Evolutionary conservation across 1,140 invertebrate genomes (phyloP), one percentile per base, ranked within the genome.

Genomic region (Saccostrea cuccullata): DNA sequence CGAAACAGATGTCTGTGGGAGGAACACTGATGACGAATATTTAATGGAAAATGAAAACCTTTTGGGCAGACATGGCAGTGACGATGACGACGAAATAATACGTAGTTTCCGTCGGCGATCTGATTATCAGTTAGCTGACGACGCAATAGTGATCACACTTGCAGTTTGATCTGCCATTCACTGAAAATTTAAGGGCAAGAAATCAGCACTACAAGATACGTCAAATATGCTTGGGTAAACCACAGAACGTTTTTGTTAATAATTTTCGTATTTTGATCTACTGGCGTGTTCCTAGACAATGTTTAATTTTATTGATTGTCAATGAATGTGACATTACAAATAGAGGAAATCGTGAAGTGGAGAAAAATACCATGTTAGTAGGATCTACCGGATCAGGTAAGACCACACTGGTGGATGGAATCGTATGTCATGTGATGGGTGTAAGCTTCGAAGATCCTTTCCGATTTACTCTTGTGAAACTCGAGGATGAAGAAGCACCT

Each of bases 331-430:
- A 47, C 5, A 26, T 15, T 20, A 23, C 58, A 30, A 36, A 40
- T 6, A 56, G 12, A 23, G 23, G 15, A 84, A 73, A 73, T 36
- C 15, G 11, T 3, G 11, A 36, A 3, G 26, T 30, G 8, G 89
- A 90, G 40, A 89, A 87, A 82, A 89, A 87, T 12, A 88, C 88
- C 9, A 77, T 90, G 86, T n/a, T 90, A 0, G 83, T 90, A 2
- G 89, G 89, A 13, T 84, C 87, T 56, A 87, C 87, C 26, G 87
- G 87, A 36, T 85, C 89, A 30, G 89, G 89, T 11, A 90, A 90
- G 67, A 90, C 87, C 55, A 90, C 89, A 4, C 55, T 90, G 0
- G 86, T 89, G 17, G 86, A 90, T 64, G 89, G 87, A 12, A 40
- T 90, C 13, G 87, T 87, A 13, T 87, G 89, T 70, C 88, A 88